phyloP scores from a whole-genome alignment of 2,113 vertebrate species.

The Cyanoliseus patagonus region DNA sequence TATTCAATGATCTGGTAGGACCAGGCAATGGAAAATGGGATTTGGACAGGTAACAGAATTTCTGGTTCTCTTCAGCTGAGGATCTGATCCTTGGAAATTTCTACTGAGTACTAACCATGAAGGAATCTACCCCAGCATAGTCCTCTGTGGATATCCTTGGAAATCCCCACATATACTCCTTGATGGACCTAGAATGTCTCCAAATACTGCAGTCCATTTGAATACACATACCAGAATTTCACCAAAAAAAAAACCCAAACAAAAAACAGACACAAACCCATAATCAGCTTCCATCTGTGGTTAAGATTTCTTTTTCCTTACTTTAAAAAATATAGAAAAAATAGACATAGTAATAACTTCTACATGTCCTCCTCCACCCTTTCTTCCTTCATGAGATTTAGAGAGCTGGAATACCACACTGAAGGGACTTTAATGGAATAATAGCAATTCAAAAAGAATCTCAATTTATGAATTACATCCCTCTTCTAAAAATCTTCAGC shows the following conservation, averaged over 20 bases:
- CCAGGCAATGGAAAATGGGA: neutral
- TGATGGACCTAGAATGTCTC: neutral
- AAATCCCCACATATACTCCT: neutral
- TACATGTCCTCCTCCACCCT: fast-evolving
- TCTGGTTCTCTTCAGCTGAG: neutral
- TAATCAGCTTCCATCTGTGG: neutral
- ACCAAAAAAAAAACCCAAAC: neutral
- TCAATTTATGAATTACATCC: neutral
- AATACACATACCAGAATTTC: neutral
- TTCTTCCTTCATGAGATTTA: neutral
- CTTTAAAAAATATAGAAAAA: neutral
- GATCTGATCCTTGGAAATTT: neutral
- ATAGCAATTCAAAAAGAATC: neutral
- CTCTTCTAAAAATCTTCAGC: neutral
- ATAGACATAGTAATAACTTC: neutral
- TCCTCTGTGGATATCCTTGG: neutral
- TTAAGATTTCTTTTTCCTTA: neutral
- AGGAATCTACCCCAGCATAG: neutral
- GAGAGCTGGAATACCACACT: neutral
- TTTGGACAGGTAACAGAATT: neutral
- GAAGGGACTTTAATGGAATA: neutral
- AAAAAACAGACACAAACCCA: neutral
- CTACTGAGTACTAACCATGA: neutral
- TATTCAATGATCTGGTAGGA: neutral
- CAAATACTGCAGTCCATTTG: neutral